Base-by-base conservation (phyloP, 1,140 invertebrate genomes). In the Diachasma alloeum region DNA sequence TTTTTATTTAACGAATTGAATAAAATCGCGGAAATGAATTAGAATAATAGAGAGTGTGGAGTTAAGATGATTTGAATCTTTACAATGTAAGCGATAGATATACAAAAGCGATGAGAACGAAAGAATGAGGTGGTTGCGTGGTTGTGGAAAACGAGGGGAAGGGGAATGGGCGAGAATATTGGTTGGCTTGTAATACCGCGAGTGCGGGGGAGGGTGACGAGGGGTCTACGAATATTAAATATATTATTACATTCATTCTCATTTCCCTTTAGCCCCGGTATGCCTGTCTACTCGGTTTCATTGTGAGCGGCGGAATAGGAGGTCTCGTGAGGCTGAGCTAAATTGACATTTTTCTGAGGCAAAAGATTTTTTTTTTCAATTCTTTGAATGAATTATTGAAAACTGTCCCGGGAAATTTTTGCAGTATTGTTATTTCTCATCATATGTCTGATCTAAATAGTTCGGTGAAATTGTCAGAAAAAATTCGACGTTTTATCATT, bases 191-290 rank as follows among this genome's bases (percentile, higher is more conserved):
- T 88, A 88, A 87, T 88, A 87, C 85, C 82, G 83, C 83, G 87
- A 87, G 85, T 84, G 81, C 48, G 48, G 48, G 48, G 48, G 81
- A 84, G 83, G 82, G 84, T 83, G 71, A 39, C 74, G 79, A 81
- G 80, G 83, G 81, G 83, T 85, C 82, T 82, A 80, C 83, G 86
- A 89, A 89, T 89, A 89, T 89, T 88, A 88, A 89, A 88, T 89
- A 87, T 88, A 87, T 88, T 88, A 89, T 89, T 88, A 88, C 87
- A 88, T 89, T 88, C 85, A 88, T 89, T 89, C 87, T 88, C 86
- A 87, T 89, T 89, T 87, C 86, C 84, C 84, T 84, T 87, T 84
- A 83, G 78, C 83, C 79, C 78, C 76, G 79, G 79, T 75, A 82
- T 83, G 75, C 81, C 79, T 79, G 77, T 75, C 53, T 75, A 71